Conservation (phyloP, 2,888 invertebrate genomes). For the Philhelius pedissequus region DNA sequence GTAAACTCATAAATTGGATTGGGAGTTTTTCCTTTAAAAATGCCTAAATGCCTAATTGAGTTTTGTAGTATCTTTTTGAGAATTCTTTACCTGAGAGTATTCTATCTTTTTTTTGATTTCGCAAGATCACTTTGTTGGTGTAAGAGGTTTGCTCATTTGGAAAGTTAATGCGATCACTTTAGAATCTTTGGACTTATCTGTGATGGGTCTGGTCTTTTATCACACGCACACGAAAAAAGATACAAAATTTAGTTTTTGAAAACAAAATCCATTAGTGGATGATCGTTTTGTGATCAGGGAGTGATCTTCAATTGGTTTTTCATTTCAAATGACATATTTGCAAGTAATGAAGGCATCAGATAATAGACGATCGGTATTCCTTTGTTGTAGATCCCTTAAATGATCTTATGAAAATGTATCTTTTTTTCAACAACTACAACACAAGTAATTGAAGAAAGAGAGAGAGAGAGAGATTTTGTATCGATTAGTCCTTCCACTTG, state of each 20-base stretch:
- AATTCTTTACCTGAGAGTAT: neutral
- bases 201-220: conserved; percentile 12
- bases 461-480: neutral
- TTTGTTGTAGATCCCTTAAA: conserved; percentile 22
- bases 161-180: conserved; percentile 70
- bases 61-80: conserved; percentile 19
- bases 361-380: conserved; percentile 40
- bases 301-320: conserved; percentile 58
- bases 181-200: conserved; percentile 47
- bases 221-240: neutral
- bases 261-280: conserved; percentile 50
- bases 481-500: conserved; percentile 63
- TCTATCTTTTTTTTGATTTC: conserved; percentile 39
- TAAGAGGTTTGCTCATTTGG: conserved; percentile 66
- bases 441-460: too few relatives aligned
- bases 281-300: conserved; percentile 29
- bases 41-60: conserved; percentile 65
- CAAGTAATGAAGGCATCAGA: conserved; percentile 65
- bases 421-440: neutral
- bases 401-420: neutral
- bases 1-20: conserved; percentile 55
- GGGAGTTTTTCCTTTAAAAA: neutral
- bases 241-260: conserved; percentile 19
- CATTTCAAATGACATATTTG: conserved; percentile 67
- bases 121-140: conserved; percentile 25